phyloP scores from a whole-genome alignment of 2,113 vertebrate genomes.

The Corythoichthys intestinalis region DNA sequence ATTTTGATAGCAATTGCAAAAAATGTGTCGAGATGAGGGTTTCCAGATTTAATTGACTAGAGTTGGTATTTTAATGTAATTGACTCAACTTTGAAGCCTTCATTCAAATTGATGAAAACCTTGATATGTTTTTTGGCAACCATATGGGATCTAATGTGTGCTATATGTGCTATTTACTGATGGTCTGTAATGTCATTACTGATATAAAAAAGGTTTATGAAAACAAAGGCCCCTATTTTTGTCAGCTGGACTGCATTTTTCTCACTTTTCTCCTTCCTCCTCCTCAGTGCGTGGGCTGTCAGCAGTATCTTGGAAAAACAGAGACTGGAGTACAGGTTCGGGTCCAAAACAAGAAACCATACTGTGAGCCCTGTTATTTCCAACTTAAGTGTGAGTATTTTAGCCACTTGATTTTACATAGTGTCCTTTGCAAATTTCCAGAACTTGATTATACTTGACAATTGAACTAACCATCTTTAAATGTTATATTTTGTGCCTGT shows the following conservation, averaged over 20 bases:
- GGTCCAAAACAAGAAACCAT: slow-evolving; percentile 81
- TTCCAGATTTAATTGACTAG: not conserved
- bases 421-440: not conserved
- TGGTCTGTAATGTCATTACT: not conserved
- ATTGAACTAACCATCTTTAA: too few species aligned
- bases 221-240: slow-evolving; percentile 13
- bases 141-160: not conserved
- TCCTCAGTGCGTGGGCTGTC: slow-evolving; percentile 82
- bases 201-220: not conserved
- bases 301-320: slow-evolving; percentile 76
- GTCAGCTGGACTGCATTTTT: slow-evolving; percentile 2
- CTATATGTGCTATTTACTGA: not conserved
- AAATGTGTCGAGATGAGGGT: slow-evolving; percentile 12
- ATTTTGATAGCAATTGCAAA: slow-evolving; percentile 39
- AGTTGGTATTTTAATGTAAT: slow-evolving; percentile 30
- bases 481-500: not conserved
- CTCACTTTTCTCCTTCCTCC: slow-evolving; percentile 16
- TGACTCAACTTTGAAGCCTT: not conserved
- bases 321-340: slow-evolving; percentile 83
- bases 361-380: slow-evolving; percentile 89
- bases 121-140: not conserved
- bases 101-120: not conserved
- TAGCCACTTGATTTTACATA: not conserved
- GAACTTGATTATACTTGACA: not conserved
- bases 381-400: slow-evolving; percentile 81